Evolutionary conservation across 2,797 vertebrate genomes (phyloP).

Genomic region (Hipposideros larvatus): DNA sequence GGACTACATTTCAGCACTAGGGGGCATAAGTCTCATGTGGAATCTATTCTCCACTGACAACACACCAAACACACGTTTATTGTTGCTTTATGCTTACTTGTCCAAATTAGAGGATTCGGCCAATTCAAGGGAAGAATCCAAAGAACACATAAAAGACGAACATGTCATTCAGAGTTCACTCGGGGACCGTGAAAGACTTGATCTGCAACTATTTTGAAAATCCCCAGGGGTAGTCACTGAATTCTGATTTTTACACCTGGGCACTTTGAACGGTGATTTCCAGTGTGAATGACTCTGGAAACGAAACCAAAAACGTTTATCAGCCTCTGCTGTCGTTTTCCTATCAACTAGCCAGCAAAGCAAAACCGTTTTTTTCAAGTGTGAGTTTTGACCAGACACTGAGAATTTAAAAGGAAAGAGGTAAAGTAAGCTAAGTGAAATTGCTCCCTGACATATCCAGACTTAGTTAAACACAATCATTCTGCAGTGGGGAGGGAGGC

Average conservation of each 20-base stretch:
- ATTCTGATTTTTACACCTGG: neutral
- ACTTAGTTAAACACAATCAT: neutral
- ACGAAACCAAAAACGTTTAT: neutral
- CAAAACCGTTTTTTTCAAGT: neutral
- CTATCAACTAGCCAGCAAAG: neutral
- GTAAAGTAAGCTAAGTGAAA: neutral
- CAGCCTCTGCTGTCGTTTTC: neutral
- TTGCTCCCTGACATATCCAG: neutral
- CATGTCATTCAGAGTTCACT: neutral
- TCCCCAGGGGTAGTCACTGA: neutral
- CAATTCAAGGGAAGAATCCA: neutral
- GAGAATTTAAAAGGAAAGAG: neutral
- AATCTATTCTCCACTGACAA: neutral
- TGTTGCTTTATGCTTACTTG: neutral
- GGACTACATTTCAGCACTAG: constrained; percentile 57
- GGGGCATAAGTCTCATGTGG: constrained; percentile 40
- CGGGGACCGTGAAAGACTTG: neutral
- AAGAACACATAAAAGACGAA: neutral
- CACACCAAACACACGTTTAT: neutral
- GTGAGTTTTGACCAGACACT: neutral
- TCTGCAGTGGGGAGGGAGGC: neutral
- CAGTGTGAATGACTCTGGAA: neutral
- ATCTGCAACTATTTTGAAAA: neutral
- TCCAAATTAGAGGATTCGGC: neutral
- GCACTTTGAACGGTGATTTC: neutral